Percentiles rank a stretch among this genome's conserved stretches.
phyloP scores from a whole-genome alignment of 1,140 invertebrate genomes.

The Drosophila ambigua region DNA sequence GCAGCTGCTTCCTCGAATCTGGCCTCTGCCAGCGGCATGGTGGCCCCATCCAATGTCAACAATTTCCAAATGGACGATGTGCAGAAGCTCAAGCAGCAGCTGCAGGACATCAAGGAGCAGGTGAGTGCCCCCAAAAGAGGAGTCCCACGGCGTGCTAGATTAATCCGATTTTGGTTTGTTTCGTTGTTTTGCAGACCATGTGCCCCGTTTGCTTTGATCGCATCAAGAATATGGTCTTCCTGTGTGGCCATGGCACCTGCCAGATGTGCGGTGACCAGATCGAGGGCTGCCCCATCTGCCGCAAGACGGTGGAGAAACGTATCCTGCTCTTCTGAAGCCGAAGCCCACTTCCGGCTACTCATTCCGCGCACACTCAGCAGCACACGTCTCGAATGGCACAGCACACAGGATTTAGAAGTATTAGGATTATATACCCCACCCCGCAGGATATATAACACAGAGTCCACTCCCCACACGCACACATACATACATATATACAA shows the following conservation, averaged over 20 bases:
- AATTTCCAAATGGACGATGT: conserved; percentile 88
- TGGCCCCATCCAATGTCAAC: conserved; percentile 79
- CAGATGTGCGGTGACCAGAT: conserved; percentile 99
- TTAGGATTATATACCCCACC: conserved; percentile 53
- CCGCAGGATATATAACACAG: conserved; percentile 17
- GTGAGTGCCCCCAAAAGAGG: conserved; percentile 84
- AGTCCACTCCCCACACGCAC: conserved; percentile 21
- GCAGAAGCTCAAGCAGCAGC: conserved; percentile 96
- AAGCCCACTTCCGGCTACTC: conserved; percentile 26
- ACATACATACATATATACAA: conserved; percentile 37
- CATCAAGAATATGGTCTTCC: conserved; percentile 99
- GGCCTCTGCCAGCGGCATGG: conserved; percentile 36
- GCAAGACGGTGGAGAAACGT: conserved; percentile 97
- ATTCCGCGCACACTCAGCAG: conserved; percentile 52
- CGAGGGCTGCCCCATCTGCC: conserved; percentile 98
- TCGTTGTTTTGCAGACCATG: conserved; percentile 91
- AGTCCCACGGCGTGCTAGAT: neutral
- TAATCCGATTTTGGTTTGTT: neutral
- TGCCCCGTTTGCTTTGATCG: conserved; percentile 99
- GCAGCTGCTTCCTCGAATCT: conserved; percentile 46
- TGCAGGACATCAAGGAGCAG: conserved; percentile 99
- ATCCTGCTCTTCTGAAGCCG: conserved; percentile 93
- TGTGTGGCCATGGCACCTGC: conserved; percentile 98
- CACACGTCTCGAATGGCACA: conserved; percentile 33
- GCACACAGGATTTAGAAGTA: conserved; percentile 33